Conservation (phyloP, 2,797 vertebrate genomes). For the Anisognathus igniventris region DNA sequence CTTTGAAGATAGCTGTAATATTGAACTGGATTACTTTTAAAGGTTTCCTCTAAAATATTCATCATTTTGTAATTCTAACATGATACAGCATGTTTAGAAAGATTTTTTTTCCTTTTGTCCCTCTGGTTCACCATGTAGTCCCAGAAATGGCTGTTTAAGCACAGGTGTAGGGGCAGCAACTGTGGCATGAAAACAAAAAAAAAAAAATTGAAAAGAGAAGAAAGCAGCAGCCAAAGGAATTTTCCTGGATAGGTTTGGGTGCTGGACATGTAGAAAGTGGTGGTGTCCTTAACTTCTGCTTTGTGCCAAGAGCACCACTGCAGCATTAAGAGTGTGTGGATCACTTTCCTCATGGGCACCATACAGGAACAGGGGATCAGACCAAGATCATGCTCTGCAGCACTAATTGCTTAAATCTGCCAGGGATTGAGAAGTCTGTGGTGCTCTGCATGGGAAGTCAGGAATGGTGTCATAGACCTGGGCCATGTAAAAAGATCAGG, state of each 20-base stretch:
- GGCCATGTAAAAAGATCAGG: neutral
- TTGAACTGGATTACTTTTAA: neutral
- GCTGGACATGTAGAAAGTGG: neutral
- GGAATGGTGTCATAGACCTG: neutral
- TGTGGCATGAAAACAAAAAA: neutral
- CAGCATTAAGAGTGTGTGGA: neutral
- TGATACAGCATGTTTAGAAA: neutral
- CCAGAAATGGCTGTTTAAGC: neutral
- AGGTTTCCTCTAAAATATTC: neutral
- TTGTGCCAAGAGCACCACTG: neutral
- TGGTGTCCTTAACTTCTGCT: neutral
- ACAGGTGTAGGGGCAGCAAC: neutral
- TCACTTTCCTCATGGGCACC: neutral
- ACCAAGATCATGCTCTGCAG: neutral
- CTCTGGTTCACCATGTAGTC: accelerated
- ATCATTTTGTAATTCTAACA: neutral
- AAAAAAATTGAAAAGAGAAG: neutral
- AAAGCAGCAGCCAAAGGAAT: neutral
- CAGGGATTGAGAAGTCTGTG: neutral
- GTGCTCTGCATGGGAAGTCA: neutral
- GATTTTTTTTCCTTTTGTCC: neutral
- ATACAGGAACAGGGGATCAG: neutral
- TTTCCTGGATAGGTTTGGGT: accelerated
- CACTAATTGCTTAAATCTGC: neutral
- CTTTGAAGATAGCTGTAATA: neutral